Evolutionary conservation across 2,113 vertebrate genomes (phyloP).

Genomic region (Hypanus sabinus): DNA sequence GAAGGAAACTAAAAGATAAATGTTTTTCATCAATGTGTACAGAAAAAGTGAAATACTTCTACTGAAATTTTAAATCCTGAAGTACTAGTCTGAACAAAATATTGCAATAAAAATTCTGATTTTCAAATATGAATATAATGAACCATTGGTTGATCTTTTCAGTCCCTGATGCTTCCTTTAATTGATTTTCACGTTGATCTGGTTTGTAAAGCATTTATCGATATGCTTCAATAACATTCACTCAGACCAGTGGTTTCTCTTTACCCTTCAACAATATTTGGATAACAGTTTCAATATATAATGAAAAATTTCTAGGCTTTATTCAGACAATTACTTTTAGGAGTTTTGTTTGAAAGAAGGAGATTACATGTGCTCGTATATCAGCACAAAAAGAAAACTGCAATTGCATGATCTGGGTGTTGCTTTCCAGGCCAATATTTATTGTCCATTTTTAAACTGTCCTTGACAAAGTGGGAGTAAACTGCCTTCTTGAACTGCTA

Average conservation of each 20-base stretch:
- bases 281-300: neutral
- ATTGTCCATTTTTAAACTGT: too few species aligned
- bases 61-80: neutral
- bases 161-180: neutral
- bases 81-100: neutral
- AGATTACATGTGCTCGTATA: neutral
- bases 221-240: neutral
- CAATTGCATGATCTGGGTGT: neutral
- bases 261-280: neutral
- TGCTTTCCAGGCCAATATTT: neutral
- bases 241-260: neutral
- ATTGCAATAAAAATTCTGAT: neutral
- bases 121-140: too few species aligned
- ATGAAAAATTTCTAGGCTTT: neutral
- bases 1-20: neutral
- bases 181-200: neutral
- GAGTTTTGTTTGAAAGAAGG: neutral
- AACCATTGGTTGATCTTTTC: neutral
- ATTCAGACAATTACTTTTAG: neutral
- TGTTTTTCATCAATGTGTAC: neutral
- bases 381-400: neutral
- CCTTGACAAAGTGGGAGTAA: too few species aligned
- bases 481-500: too few species aligned
- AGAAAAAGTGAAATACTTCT: neutral
- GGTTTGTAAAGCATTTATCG: neutral